A percentile compares a stretch with the other conserved stretches of the same genome.
Evolutionary conservation across 2,797 vertebrate genomes (phyloP).

Genomic region (Micromesistius poutassou): DNA sequence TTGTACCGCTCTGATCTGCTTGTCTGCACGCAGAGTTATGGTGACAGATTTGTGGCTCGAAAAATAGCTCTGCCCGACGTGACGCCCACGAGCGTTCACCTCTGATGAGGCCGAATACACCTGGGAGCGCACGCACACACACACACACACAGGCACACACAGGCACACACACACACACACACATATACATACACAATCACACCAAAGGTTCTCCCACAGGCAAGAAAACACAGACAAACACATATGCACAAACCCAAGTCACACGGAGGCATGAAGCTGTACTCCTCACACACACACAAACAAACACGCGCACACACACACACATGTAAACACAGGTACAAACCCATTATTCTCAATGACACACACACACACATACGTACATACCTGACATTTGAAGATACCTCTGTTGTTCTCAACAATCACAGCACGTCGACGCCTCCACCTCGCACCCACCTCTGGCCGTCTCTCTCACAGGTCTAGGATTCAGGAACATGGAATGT

Average conservation of each 20-base stretch:
- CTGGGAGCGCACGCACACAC: slow-evolving; percentile 23
- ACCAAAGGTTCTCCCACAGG: too few relatives aligned
- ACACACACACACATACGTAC: neutral
- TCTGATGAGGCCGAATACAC: slow-evolving; percentile 39
- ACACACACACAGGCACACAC: slow-evolving; percentile 6
- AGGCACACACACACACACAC: slow-evolving; percentile 5
- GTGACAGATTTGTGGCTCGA: slow-evolving; percentile 47
- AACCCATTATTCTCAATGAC: neutral
- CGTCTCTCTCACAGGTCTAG: slow-evolving; percentile 12
- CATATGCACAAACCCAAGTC: neutral
- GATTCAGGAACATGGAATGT: slow-evolving; percentile 20
- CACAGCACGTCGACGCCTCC: slow-evolving; percentile 32
- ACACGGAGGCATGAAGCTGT: slow-evolving; percentile 5
- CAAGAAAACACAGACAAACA: neutral
- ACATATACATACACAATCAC: neutral
- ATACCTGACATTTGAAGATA: neutral
- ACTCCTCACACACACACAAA: slow-evolving; percentile 7
- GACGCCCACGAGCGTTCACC: slow-evolving; percentile 26
- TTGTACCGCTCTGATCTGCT: slow-evolving; percentile 50
- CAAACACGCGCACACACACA: neutral
- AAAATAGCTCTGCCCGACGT: slow-evolving; percentile 21
- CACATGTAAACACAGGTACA: slow-evolving; percentile 3
- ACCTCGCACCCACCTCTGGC: slow-evolving; percentile 1
- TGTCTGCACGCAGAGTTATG: slow-evolving; percentile 34
- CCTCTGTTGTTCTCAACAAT: slow-evolving; percentile 37